Percentiles rank a stretch among this genome's conserved stretches.
phyloP scores from a whole-genome alignment of 2,797 vertebrate genomes.

The Poliocrania exsul region DNA sequence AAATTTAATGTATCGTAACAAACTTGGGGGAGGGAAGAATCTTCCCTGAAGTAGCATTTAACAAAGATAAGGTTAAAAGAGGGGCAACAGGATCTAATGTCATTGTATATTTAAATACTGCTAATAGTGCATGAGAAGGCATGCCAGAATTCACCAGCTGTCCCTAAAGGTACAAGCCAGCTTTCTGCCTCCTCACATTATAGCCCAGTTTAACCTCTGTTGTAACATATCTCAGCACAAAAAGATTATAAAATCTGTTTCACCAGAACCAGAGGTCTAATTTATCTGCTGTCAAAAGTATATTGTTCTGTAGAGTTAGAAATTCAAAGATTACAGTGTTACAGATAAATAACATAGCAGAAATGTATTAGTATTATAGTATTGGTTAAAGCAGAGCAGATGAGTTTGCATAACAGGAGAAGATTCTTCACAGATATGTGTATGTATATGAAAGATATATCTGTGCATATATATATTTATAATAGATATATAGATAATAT shows the following conservation, averaged over 20 bases:
- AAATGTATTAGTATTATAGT: not conserved
- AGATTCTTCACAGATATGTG: not conserved
- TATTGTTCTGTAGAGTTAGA: not conserved
- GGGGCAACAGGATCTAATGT: constrained; percentile 24
- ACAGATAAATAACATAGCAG: not conserved
- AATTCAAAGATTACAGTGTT: not conserved
- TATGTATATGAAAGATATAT: not conserved
- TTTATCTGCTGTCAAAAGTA: constrained; percentile 3
- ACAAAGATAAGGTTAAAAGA: constrained; percentile 16
- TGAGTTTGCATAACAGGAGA: not conserved
- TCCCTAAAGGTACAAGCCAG: constrained; percentile 60
- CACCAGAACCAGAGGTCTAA: not conserved
- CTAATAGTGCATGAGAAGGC: constrained; percentile 38
- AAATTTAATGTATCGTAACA: not conserved
- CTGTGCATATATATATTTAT: not conserved
- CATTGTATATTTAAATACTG: constrained; percentile 48
- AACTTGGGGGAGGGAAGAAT: not conserved
- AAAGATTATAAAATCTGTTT: not conserved
- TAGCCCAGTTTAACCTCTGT: constrained; percentile 32
- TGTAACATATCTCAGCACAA: not conserved
- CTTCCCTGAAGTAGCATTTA: constrained; percentile 27
- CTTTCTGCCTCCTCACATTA: constrained; percentile 41
- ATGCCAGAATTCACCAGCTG: constrained; percentile 63
- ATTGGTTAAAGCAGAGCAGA: not conserved
- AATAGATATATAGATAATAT: not conserved